Base-by-base conservation (phyloP, 2,888 invertebrate genomes). In the Lamproptera curius region DNA sequence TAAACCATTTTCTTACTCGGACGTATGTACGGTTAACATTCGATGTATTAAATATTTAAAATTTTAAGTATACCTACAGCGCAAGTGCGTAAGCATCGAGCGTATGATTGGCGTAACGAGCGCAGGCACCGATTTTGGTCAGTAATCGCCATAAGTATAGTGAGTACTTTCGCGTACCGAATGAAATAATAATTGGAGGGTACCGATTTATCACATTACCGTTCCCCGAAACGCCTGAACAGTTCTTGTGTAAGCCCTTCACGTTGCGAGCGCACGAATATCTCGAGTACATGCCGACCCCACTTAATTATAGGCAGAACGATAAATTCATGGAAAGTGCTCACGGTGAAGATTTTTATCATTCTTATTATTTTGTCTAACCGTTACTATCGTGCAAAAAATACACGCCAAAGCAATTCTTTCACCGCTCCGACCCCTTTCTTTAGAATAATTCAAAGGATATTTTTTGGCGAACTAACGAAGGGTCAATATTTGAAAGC, bases 181-280 rank as follows among this genome's bases (percentile, higher is more conserved):
- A 84, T 79, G 74, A 71, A 76, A 83, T 79, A 81, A 85, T 87
- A 85, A 86, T 85, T 85, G 83, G 83, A 70, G 83, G 84, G 81
- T 81, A n/a, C 74, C 82, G 81, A 82, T 84, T 86, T 84, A 85
- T 85, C 86, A 86, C 84, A 80, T 80, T 70, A 62, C 73, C 74
- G 75, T 87, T 86, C 86, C 79, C 77, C 74, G 86, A 87, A 86
- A 76, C 62, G 77, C 70, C 77, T 71, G 82, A 79, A 78, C 80
- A 78, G 71, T 82, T 82, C 79, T 85, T 84, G 76, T 79, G 80
- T 67, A 82, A 81, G 76, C 82, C 76, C 79, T 83, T 76, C 78
- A 73, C 77, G 76, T 84, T 81, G 82, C 83, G 83, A 73, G 72
- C 83, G 81, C 84, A 80, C 83, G 82, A 79, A 84, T 81, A 82